Evolutionary conservation across 2,888 invertebrate genomes (phyloP).

Genomic region (Ormia ochracea): DNA sequence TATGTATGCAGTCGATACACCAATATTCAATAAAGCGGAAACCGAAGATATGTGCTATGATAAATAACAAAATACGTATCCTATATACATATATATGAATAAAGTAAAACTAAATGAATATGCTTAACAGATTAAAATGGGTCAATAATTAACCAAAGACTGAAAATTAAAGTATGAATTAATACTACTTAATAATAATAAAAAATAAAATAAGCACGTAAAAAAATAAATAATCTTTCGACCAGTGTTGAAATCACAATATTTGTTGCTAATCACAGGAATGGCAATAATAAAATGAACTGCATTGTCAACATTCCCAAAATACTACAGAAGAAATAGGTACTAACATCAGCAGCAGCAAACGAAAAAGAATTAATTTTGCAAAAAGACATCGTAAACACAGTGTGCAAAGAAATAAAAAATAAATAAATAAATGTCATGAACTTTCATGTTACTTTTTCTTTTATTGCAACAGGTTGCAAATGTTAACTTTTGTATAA

Average conservation of each 20-base stretch:
- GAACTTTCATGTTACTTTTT: conserved; percentile 33
- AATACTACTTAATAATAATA: no score
- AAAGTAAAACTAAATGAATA: no score
- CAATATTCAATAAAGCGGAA: no score
- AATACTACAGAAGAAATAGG: conserved; percentile 11
- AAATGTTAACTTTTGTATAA: neutral
- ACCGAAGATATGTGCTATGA: no score
- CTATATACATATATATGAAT: no score
- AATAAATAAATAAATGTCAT: conserved; percentile 49
- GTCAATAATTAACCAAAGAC: no score
- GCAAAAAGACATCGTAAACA: conserved; percentile 3
- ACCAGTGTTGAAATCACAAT: conserved; percentile 39
- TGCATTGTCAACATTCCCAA: conserved; percentile 50
- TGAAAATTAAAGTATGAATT: no score
- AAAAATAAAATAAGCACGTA: neutral
- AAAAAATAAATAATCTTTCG: neutral
- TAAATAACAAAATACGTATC: no score
- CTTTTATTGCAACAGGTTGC: conserved; percentile 35
- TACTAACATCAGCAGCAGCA: conserved; percentile 5
- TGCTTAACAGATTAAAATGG: no score
- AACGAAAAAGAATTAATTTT: neutral
- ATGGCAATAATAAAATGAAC: conserved; percentile 39
- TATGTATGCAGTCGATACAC: no score
- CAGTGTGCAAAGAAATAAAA: neutral
- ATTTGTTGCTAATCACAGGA: conserved; percentile 45